phyloP scores from a whole-genome alignment of 2,797 vertebrate genomes.

The Lepus townsendii region DNA sequence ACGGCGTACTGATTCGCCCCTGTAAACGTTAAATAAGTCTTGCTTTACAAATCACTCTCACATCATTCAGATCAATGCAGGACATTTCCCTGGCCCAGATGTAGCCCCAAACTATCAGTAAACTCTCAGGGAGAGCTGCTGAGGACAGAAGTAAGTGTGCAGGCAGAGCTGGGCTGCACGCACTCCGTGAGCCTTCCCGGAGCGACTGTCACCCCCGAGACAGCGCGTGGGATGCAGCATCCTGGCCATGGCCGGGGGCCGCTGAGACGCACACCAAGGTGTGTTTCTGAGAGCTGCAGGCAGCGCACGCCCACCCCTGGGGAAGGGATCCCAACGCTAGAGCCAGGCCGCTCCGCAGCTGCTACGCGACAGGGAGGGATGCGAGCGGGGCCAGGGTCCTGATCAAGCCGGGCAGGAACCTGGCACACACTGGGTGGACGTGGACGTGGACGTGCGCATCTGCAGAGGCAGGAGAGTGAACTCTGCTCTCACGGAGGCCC shows the following conservation, averaged over 20 bases:
- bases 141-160: slow-evolving; percentile 32
- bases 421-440: not conserved
- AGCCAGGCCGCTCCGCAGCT: not conserved
- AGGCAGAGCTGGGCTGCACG: not conserved
- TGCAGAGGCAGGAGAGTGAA: not conserved
- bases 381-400: not conserved
- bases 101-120: not conserved
- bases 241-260: not conserved
- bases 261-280: not conserved
- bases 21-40: not conserved
- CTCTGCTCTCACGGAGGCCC: not conserved
- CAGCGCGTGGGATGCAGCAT: not conserved
- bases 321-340: not conserved
- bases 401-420: not conserved
- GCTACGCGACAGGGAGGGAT: not conserved
- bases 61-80: not conserved
- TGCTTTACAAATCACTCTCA: not conserved
- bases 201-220: not conserved
- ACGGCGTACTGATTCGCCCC: not conserved
- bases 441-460: not conserved
- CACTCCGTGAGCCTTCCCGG: not conserved
- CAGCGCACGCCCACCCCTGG: not conserved
- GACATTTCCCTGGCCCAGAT: not conserved
- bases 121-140: not conserved
- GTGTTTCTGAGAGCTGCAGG: not conserved